A percentile compares a stretch with the other conserved stretches of the same genome.
phyloP scores from a whole-genome alignment of 2,113 vertebrate species.

The Aegotheles bennettii region DNA sequence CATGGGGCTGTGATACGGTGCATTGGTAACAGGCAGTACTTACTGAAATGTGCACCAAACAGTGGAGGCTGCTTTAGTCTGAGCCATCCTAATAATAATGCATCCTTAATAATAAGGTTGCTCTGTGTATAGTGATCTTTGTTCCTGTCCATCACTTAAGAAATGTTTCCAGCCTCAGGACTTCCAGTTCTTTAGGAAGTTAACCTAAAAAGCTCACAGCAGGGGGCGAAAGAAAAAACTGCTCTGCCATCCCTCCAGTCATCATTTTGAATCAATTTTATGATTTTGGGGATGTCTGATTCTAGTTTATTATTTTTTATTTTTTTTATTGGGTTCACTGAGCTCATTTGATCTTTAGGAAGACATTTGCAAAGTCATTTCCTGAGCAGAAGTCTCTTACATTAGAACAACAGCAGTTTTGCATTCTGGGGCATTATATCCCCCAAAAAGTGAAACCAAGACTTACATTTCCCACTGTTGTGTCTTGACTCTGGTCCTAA shows the following conservation, averaged over 20 bases:
- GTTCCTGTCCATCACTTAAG: background rate
- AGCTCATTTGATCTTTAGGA: background rate
- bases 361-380: background rate
- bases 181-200: background rate
- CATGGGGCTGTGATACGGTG: background rate
- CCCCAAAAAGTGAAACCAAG: background rate
- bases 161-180: background rate
- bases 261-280: background rate
- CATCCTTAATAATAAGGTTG: background rate
- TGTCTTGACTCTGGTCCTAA: background rate
- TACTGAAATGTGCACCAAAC: background rate
- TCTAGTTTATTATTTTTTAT: background rate
- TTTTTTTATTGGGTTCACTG: background rate
- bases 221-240: background rate
- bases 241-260: background rate
- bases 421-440: background rate
- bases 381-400: background rate
- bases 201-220: background rate
- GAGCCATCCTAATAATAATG: background rate
- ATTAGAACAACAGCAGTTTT: background rate
- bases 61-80: background rate
- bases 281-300: background rate
- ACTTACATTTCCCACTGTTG: background rate
- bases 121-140: background rate
- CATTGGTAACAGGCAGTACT: background rate